phyloP scores from a whole-genome alignment of 2,113 vertebrate genomes.

The Crotalus horridus region DNA sequence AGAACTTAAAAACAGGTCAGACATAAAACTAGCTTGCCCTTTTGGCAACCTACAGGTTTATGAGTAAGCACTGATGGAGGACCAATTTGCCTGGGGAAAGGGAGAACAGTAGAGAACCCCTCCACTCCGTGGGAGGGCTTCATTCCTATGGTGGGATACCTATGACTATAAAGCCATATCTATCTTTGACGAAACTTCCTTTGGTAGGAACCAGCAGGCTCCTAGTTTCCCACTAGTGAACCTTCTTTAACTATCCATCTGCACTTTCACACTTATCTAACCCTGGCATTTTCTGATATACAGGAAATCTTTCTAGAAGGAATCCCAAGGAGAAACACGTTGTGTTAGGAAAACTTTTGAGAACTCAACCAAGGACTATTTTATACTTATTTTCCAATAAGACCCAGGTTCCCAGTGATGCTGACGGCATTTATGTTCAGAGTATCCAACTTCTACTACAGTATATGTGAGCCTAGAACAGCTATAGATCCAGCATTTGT shows the following conservation, averaged over 20 bases:
- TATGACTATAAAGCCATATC: slow-evolving; percentile 12
- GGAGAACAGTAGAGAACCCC: neutral
- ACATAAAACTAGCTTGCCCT: neutral
- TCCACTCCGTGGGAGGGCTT: neutral
- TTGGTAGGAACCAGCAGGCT: slow-evolving; percentile 6
- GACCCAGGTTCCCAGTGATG: neutral
- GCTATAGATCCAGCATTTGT: neutral
- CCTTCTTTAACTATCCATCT: slow-evolving; percentile 11
- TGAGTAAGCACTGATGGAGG: slow-evolving; percentile 1
- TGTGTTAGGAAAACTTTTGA: neutral
- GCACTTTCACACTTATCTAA: neutral
- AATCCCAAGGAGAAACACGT: neutral
- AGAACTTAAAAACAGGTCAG: neutral
- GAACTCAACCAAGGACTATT: neutral
- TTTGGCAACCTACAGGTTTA: neutral
- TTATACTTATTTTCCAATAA: neutral
- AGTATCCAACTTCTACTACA: neutral
- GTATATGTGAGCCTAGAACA: neutral
- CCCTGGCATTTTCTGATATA: slow-evolving; percentile 5
- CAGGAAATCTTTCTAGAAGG: slow-evolving; percentile 2
- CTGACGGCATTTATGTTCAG: neutral
- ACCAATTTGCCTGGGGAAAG: neutral
- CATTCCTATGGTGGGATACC: neutral
- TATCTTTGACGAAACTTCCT: neutral
- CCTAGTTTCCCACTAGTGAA: neutral